Conservation (phyloP, 2,113 vertebrate species). For the Atrichornis clamosus region DNA sequence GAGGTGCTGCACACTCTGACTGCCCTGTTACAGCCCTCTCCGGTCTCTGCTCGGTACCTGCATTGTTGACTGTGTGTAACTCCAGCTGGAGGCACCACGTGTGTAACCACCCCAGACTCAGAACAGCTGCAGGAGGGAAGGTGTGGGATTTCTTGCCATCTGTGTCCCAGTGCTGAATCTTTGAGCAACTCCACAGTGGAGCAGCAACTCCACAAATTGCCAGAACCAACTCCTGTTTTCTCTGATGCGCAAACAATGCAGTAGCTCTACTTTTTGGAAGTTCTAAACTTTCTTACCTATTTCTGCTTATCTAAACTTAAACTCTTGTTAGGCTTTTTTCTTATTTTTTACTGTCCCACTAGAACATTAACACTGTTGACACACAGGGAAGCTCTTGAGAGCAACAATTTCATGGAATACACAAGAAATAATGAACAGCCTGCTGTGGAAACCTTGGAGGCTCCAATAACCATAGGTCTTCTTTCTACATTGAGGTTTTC, state of each 20-base stretch:
- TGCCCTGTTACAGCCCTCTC: background rate
- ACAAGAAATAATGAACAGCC: background rate
- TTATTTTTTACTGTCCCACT: background rate
- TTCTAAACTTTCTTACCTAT: background rate
- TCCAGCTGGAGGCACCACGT: rapidly evolving
- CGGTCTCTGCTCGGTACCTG: background rate
- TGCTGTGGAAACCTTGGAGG: background rate
- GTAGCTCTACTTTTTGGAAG: background rate
- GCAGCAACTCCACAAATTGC: background rate
- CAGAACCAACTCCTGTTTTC: background rate
- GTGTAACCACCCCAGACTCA: background rate
- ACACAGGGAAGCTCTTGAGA: background rate
- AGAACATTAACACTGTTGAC: background rate
- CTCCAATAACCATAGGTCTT: background rate
- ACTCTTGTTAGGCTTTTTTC: background rate
- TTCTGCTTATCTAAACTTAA: background rate
- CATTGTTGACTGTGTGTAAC: rapidly evolving
- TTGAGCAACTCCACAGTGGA: rapidly evolving
- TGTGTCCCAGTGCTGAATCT: background rate
- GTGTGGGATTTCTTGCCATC: background rate
- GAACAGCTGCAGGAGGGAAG: background rate
- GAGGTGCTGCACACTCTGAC: background rate
- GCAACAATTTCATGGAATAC: background rate
- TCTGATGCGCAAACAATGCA: background rate
- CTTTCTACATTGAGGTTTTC: background rate